Base-by-base conservation (phyloP, 2,888 invertebrate genomes). In the Pedicia rivosa region DNA sequence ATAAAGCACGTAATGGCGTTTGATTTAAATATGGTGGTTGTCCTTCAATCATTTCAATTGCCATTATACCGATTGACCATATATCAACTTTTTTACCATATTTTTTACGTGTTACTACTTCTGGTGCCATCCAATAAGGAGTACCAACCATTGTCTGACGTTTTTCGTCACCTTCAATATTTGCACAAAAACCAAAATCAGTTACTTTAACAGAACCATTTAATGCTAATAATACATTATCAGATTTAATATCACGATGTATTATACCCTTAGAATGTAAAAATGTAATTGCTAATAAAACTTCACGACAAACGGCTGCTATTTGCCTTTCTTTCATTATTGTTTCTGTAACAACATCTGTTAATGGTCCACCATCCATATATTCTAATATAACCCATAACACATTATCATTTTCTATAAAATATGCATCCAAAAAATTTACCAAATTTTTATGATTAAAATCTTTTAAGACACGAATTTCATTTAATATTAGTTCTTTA, bases 131-230 rank as follows among this genome's bases (percentile, higher is more conserved):
- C 95, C 92, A 92, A 52, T 91, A 94, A 0, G 92, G 92, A 0
- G 94, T 94, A n/a, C 94, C 92, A 1, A 92, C 92, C 87, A 94
- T 88, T 0, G 94, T 94, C 54, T 87, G 86, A n/a, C 91, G 66
- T 56, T 95, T 94, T 51, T 91, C 86, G 48, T 91, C 92, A 0
- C 86, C 88, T 28, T 82, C 77, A 37, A 97, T 84, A 55, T 95
- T 95, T 3, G 95, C 97, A 63, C 94, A 97, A 63, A 97, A 97
- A 7, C 97, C 97, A 62, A 97, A 97, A 62, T 97, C 95, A 1
- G 88, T 90, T 0, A 90, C 84, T 66, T 90, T 90, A 0, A 90
- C 87, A 1, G 74, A 71, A 2, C 92, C 92, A 50, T 88, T 79
- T 83, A 91, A 86, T 13, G 90, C 92, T 3, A 95, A 68, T 3